Base-by-base conservation (phyloP, 2,888 invertebrate species). In the Acronicta psi region DNA sequence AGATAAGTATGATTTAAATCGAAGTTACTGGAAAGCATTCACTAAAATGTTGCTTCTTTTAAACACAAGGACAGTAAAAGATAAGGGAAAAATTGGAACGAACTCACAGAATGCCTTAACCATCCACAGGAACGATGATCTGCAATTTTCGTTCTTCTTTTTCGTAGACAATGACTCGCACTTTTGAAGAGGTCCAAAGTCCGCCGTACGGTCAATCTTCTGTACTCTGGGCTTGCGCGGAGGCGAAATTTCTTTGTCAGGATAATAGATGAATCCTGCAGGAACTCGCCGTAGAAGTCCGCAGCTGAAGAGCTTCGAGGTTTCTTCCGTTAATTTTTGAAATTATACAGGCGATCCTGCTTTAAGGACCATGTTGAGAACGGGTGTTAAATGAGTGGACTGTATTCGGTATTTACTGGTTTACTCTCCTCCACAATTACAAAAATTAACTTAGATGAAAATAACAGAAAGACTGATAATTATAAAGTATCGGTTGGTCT, bases 161-260 rank as follows among this genome's bases (percentile, higher is more conserved):
- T 29, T 34, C 34, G n/a, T 34, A n/a, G 34, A 7, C 34, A n/a
- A 25, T 25, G 25, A 8, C 25, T n/a, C n/a, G n/a, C n/a, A n/a
- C n/a, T n/a, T n/a, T n/a, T n/a, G n/a, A n/a, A n/a, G n/a, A n/a
- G 34, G 34, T 34, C 34, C 34, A 34, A 34, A 34, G 34, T 34
- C 34, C 34, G 34, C 6, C n/a, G 34, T 0, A 6, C 34, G n/a
- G n/a, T 7, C 34, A 3, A 29, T 29, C 29, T 29, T 29, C 29
- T n/a, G n/a, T n/a, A n/a, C n/a, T n/a, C n/a, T n/a, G n/a, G n/a
- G n/a, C n/a, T n/a, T n/a, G n/a, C n/a, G n/a, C n/a, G n/a, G n/a
- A n/a, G n/a, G n/a, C n/a, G 0, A 34, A n/a, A 34, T n/a, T 34
- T 7, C 7, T 7, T 7, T 34, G 34, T n/a, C n/a, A 34, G 4